phyloP scores from a whole-genome alignment of 2,113 vertebrate genomes.

The Cyprinodon brontotheroides region DNA sequence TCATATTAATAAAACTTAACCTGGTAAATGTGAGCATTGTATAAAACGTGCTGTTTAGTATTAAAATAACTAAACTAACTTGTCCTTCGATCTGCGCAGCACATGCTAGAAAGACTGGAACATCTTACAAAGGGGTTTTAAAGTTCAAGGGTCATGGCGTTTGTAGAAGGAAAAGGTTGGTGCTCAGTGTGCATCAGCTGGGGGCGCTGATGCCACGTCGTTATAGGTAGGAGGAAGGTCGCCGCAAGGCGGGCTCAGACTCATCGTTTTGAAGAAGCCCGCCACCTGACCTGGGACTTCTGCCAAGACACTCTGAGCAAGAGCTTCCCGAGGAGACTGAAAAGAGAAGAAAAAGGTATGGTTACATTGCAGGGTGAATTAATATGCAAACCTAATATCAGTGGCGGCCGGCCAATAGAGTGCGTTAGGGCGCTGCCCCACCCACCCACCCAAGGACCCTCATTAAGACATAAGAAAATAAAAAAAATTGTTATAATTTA shows the following conservation, averaged over 20 bases:
- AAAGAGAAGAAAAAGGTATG: conserved; percentile 15
- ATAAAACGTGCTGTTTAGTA: neutral
- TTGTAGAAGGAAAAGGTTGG: neutral
- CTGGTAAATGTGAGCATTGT: neutral
- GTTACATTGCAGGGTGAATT: neutral
- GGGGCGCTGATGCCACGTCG: conserved; percentile 32
- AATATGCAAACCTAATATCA: neutral
- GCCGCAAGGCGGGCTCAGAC: conserved; percentile 55
- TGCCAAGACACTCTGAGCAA: conserved; percentile 75
- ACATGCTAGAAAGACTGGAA: conserved; percentile 3
- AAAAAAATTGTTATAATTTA: no score
- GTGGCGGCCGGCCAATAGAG: no score
- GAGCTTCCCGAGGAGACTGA: conserved; percentile 69
- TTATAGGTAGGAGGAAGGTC: conserved; percentile 12
- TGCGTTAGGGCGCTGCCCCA: no score
- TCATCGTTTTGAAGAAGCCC: conserved; percentile 65
- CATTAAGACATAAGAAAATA: no score
- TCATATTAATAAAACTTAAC: neutral
- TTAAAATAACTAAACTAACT: neutral
- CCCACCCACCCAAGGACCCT: no score
- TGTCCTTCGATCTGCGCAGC: neutral
- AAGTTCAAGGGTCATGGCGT: neutral
- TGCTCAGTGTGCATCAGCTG: conserved; percentile 8
- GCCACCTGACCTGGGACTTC: conserved; percentile 77
- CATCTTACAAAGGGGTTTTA: neutral